Percentiles rank a stretch among this genome's conserved stretches.
phyloP scores from a whole-genome alignment of 2,888 invertebrate genomes.

The Tenthredo mesomela region DNA sequence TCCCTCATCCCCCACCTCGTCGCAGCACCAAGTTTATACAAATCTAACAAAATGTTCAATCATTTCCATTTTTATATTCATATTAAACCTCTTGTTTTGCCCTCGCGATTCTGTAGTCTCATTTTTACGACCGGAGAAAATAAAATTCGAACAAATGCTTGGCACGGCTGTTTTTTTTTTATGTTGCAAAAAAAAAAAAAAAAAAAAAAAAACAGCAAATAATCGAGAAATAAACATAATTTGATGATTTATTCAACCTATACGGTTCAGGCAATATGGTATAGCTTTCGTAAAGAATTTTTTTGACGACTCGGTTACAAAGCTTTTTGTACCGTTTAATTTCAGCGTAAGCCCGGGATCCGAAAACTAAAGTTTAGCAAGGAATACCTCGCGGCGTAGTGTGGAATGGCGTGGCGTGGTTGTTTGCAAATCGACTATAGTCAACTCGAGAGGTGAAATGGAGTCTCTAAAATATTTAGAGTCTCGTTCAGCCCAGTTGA shows the following conservation, averaged over 20 bases:
- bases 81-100: background rate
- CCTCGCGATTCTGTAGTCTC: background rate
- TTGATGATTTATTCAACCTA: background rate
- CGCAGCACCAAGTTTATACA: background rate
- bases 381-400: background rate
- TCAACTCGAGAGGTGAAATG: background rate
- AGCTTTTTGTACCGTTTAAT: background rate
- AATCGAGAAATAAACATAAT: background rate
- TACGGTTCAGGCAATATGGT: background rate
- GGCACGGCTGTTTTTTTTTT: background rate
- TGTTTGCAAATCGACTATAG: conserved; percentile 22
- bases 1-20: background rate
- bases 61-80: background rate
- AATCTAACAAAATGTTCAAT: background rate
- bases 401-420: too few relatives aligned
- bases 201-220: background rate
- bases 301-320: too few relatives aligned
- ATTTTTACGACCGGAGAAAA: background rate
- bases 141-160: background rate
- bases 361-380: conserved; percentile 3
- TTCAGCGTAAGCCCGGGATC: background rate
- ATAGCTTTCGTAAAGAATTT: too few relatives aligned
- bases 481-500: conserved; percentile 27
- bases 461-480: conserved; percentile 43
- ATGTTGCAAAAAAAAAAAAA: too few relatives aligned